Base-by-base conservation (phyloP, 2,888 invertebrate species). In the Xestia ashworthii region DNA sequence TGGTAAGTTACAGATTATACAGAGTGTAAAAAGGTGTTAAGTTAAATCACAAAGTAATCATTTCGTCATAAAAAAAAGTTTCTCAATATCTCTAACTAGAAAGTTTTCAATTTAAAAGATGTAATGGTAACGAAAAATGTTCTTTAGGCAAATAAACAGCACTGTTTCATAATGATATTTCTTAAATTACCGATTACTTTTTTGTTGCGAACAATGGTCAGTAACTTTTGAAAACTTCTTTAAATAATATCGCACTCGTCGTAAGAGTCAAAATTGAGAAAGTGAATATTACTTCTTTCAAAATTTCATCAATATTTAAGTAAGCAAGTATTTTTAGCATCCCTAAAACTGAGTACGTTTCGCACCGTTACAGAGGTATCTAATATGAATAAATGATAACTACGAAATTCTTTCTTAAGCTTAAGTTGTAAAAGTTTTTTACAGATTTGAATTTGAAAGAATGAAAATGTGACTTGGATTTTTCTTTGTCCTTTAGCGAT, bases 361-460 rank as follows among this genome's bases (percentile, higher is more conserved):
- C n/a, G 53, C 71, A 9, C 53, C 41, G 22, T 71, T 69, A 62
- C 72, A 70, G 60, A 64, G n/a, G 22, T 79, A n/a, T 76, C 38
- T 74, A 76, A 55, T 58, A 65, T 78, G 82, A 84, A 84, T 82
- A 80, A 82, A 72, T 78, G 38, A 82, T 74, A 48, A n/a, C 60
- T 46, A 62, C 16, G 53, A 48, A 77, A 73, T 67, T 66, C 62
- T 74, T 79, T 77, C 16, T 62, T 14, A 65, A 50, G 55, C 32
- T 22, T 50, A 50, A 67, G 60, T 62, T 68, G 60, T 65, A 48
- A 32, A 74, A 75, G 38, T 44, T 38, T 41, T 58, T 41, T 62
- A 22, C n/a, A 66, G 46, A 53, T 72, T 78, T 78, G 22, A 72
- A 60, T 69, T 78, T 80, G 12, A 72, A 55, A 38, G n/a, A 74